Evolutionary conservation across 2,888 invertebrate species (phyloP).

Genomic region (Spialia ferax): DNA sequence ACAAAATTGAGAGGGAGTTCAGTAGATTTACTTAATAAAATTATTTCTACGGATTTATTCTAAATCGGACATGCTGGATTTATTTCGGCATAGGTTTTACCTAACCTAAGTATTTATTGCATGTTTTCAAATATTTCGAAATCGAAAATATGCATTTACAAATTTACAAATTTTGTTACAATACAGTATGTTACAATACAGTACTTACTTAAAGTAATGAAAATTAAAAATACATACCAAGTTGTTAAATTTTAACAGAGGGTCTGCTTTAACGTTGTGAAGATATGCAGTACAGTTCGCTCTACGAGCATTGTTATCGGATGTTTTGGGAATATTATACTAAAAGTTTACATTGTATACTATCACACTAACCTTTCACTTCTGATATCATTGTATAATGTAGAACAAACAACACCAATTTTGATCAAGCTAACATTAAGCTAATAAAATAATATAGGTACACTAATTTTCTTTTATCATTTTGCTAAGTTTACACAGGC

Average conservation of each 20-base stretch:
- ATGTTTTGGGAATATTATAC: not conserved
- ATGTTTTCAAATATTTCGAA: too few relatives aligned
- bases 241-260: not conserved
- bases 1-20: too few relatives aligned
- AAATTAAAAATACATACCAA: slow-evolving; percentile 5
- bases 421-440: not conserved
- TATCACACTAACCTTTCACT: slow-evolving; percentile 54
- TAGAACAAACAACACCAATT: slow-evolving; percentile 25
- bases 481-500: slow-evolving; percentile 17
- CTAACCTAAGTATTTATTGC: too few relatives aligned
- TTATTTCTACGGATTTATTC: too few relatives aligned
- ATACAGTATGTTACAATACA: too few relatives aligned
- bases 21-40: too few relatives aligned
- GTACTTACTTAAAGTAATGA: too few relatives aligned
- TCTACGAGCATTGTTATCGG: slow-evolving; percentile 2
- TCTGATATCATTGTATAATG: slow-evolving; percentile 39
- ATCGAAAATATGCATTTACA: too few relatives aligned
- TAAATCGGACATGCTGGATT: too few relatives aligned
- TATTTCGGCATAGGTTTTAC: too few relatives aligned
- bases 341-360: slow-evolving; percentile 42
- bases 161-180: too few relatives aligned
- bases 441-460: not conserved
- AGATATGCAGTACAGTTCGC: slow-evolving; percentile 1
- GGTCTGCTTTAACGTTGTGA: not conserved
- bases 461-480: slow-evolving; percentile 32